Evolutionary conservation across 2,797 vertebrate genomes (phyloP), one percentile per base, ranked within the genome.

Genomic region (Meda fulgida): DNA sequence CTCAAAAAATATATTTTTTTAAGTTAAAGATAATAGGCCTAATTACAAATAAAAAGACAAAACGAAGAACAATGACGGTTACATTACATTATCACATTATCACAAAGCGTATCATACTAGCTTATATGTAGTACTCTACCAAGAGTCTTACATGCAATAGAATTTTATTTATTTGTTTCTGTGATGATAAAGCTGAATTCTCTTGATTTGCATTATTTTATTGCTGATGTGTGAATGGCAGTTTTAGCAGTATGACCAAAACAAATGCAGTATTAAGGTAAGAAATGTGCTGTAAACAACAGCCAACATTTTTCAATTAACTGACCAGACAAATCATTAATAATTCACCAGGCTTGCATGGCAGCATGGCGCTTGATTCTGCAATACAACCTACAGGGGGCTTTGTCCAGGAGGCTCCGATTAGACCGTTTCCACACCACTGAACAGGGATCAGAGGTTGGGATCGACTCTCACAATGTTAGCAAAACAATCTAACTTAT

Each of bases 401-500:
- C 71, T 58, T 84, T 65, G 58, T 53, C 31, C 38, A 60, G 60
- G 31, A 26, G 46, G 78, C 19, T 87, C 79, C 3, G 19, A 75
- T 84, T 87, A 84, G 83, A 23, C 60, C 29, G 26, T 60, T 69
- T 51, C n/a, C 53, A 75, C 71, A 87, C 78, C 83, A 78, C 86
- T 77, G 55, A 51, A 82, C 60, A 58, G 73, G 55, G 80, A 66
- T 75, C 77, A 18, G 38, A 40, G 43, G 38, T 34, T 60, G n/a
- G n/a, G 9, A 46, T 78, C 26, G 21, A 80, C 78, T 78, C 73
- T 85, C 80, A 78, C 26, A 65, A 31, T 81, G 79, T 76, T 67
- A 81, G 78, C 84, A 46, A 86, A 78, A 81, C 78, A 82, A 78
- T 48, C 46, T 78, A 85, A 85, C 46, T 77, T 84, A 60, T 60